Percentiles rank a stretch among this genome's conserved stretches.
Evolutionary conservation across 2,113 vertebrate genomes (phyloP).

Genomic region (Catagonus wagneri): DNA sequence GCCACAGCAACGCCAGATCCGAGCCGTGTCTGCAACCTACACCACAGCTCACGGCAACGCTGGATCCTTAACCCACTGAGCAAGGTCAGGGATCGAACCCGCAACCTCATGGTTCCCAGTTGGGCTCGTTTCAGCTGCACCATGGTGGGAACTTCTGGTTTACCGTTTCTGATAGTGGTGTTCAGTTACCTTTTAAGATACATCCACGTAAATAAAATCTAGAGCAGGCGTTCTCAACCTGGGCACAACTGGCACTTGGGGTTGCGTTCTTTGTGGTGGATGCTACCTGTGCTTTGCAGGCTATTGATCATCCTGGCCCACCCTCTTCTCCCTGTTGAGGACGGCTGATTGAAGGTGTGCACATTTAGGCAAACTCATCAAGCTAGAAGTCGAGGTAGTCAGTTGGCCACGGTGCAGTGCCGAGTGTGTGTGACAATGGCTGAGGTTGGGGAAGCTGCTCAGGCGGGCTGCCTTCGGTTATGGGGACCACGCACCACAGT

Average conservation of each 20-base stretch:
- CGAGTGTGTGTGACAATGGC: rapidly evolving
- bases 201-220: not conserved
- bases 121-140: no score
- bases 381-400: not conserved
- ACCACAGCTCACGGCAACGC: no score
- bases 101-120: no score
- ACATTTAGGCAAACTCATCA: not conserved
- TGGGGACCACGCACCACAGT: not conserved
- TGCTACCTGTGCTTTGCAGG: not conserved
- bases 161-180: no score
- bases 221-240: not conserved
- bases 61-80: no score
- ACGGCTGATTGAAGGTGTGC: not conserved
- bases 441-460: not conserved
- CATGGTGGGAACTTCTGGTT: no score
- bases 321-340: not conserved
- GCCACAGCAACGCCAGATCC: no score
- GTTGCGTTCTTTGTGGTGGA: not conserved
- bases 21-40: no score
- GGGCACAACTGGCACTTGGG: rapidly evolving
- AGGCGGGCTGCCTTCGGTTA: not conserved
- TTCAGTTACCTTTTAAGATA: not conserved
- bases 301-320: no score
- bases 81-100: no score
- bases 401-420: not conserved